A percentile compares a stretch with the other conserved stretches of the same genome.
Conservation (phyloP, 2,797 vertebrate genomes). For the Pipistrellus nathusii region DNA sequence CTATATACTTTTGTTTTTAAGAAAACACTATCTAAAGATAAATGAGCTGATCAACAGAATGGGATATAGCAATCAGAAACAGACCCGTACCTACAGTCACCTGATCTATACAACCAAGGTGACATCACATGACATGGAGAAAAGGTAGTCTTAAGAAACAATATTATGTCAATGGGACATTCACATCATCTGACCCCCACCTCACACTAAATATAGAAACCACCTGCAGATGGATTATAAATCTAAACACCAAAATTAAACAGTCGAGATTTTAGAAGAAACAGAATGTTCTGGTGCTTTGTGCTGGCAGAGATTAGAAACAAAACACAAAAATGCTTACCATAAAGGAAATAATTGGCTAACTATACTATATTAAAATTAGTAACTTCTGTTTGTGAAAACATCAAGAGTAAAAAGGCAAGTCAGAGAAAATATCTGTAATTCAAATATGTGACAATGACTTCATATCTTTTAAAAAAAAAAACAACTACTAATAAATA, state of each 20-base stretch:
- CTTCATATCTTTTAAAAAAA: not conserved
- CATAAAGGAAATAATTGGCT: not conserved
- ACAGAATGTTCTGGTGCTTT: not conserved
- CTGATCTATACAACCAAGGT: not conserved
- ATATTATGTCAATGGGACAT: not conserved
- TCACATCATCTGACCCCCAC: not conserved
- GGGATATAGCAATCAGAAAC: not conserved
- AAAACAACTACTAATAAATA: not conserved
- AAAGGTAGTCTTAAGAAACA: not conserved
- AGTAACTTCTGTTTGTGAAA: not conserved
- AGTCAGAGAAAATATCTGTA: not conserved
- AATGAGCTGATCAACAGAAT: not conserved
- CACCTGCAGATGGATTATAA: not conserved
- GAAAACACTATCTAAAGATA: not conserved
- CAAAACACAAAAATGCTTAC: slow-evolving; percentile 14
- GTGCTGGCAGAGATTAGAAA: slow-evolving; percentile 25
- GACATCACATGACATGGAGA: not conserved
- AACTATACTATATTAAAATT: not conserved
- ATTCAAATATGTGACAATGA: not conserved
- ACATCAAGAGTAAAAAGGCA: not conserved
- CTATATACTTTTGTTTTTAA: not conserved
- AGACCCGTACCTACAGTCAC: not conserved
- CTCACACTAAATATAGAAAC: not conserved
- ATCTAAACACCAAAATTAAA: not conserved
- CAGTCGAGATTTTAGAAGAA: not conserved